A percentile compares a stretch with the other conserved stretches of the same genome.
phyloP scores from a whole-genome alignment of 2,797 vertebrate genomes.

The Selene dorsalis region DNA sequence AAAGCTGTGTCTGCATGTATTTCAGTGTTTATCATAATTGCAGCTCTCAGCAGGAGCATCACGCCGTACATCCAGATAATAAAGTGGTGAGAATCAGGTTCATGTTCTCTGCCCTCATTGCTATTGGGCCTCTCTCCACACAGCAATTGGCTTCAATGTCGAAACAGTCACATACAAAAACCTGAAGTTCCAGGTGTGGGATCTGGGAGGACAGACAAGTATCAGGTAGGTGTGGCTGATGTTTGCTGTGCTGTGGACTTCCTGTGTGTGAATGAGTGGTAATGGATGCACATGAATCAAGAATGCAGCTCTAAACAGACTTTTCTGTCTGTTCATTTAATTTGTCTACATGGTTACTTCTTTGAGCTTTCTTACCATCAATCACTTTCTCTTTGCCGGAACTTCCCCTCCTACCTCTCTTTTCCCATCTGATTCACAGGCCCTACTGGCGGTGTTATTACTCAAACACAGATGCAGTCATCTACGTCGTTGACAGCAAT shows the following conservation, averaged over 20 bases:
- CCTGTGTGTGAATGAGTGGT: background rate
- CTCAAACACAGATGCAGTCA: conserved; percentile 98
- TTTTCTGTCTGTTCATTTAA: background rate
- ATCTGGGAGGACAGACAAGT: conserved; percentile 97
- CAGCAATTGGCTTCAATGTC: conserved; percentile 98
- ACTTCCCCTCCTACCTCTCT: background rate
- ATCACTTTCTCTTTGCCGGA: background rate
- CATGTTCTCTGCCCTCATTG: background rate
- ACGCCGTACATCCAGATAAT: background rate
- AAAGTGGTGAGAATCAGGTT: background rate
- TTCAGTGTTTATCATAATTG: background rate
- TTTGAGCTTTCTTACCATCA: background rate
- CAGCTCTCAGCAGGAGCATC: background rate
- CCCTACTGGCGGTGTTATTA: conserved; percentile 99
- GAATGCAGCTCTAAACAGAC: background rate
- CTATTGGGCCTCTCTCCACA: conserved; percentile 9
- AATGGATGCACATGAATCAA: background rate
- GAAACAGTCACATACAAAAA: conserved; percentile 98
- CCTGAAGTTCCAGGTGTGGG: conserved; percentile 99
- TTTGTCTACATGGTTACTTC: background rate
- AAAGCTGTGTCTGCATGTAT: background rate
- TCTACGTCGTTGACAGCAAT: conserved; percentile 99
- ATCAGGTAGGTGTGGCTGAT: conserved; percentile 88
- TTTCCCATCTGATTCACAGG: conserved; percentile 73
- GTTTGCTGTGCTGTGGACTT: background rate